A percentile compares a stretch with the other conserved stretches of the same genome.
These are phyloP conservation scores for Biston betularia DNA, from an alignment of 2,888 invertebrate species.

Conservation along the genomic window DNA sequence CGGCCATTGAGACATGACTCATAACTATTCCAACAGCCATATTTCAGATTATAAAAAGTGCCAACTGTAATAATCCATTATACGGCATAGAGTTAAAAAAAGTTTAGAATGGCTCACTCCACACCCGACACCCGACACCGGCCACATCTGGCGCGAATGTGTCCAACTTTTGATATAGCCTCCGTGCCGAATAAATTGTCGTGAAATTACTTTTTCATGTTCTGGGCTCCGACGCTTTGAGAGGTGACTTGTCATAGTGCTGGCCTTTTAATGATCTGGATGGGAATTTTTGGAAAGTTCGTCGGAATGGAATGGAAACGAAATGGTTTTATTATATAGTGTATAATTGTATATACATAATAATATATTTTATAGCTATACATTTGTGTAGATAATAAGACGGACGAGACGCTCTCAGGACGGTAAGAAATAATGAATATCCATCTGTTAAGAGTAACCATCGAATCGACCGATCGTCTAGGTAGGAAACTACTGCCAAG, in stretches of 20 bases:
- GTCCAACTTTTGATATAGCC: slow-evolving; percentile 74
- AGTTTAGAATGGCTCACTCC: slow-evolving; percentile 56
- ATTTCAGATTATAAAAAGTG: slow-evolving; percentile 37
- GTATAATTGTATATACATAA: too few species aligned
- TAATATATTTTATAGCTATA: too few species aligned
- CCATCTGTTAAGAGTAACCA: too few species aligned
- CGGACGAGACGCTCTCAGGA: too few species aligned
- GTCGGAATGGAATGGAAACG: background rate
- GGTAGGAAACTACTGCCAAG: too few species aligned
- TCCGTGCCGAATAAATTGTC: slow-evolving; percentile 62
- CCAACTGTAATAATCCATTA: slow-evolving; percentile 50
- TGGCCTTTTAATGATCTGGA: slow-evolving; percentile 16
- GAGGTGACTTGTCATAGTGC: slow-evolving; percentile 36
- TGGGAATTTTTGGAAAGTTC: background rate
- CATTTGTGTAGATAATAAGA: too few species aligned
- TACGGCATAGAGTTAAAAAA: slow-evolving; percentile 60
- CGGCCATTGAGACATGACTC: slow-evolving; percentile 38
- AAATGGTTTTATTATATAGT: background rate
- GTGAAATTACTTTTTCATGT: slow-evolving; percentile 64
- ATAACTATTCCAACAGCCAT: slow-evolving; percentile 32
- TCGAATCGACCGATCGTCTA: too few species aligned
- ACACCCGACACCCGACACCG: slow-evolving; percentile 46
- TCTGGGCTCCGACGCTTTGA: slow-evolving; percentile 42
- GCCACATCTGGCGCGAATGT: slow-evolving; percentile 70
- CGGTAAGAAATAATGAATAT: too few species aligned